A percentile compares a stretch with the other conserved stretches of the same genome.
Evolutionary conservation across 1,140 invertebrate genomes (phyloP).

Genomic region (Atta cephalotes): DNA sequence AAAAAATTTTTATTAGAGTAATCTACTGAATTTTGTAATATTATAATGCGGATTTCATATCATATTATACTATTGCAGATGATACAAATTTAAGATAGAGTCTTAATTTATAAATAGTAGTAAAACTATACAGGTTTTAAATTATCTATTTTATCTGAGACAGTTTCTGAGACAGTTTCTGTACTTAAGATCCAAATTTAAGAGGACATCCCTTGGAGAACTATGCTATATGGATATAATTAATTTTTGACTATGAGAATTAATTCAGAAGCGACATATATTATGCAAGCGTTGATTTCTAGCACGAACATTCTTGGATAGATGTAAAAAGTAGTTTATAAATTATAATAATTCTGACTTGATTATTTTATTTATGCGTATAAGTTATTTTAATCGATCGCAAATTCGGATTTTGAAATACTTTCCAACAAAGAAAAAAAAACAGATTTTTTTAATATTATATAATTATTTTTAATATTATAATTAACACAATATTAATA

Average conservation of each 20-base stretch:
- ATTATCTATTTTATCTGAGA: too few relatives aligned
- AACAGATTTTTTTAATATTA: constrained; percentile 4
- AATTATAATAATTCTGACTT: not conserved
- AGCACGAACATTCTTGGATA: not conserved
- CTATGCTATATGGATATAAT: not conserved
- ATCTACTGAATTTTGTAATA: too few relatives aligned
- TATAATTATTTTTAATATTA: not conserved
- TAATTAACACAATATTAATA: not conserved
- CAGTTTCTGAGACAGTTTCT: too few relatives aligned
- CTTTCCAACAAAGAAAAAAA: not conserved
- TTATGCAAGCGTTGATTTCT: not conserved
- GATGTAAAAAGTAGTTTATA: not conserved
- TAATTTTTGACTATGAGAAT: not conserved
- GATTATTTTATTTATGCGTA: not conserved
- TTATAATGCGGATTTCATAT: not conserved
- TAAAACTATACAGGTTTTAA: not conserved
- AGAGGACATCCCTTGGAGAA: too few relatives aligned
- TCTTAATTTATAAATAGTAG: not conserved
- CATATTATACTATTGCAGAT: not conserved
- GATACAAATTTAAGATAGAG: not conserved
- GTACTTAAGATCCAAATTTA: too few relatives aligned
- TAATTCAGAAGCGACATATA: not conserved
- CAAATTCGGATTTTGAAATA: not conserved
- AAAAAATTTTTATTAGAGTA: too few relatives aligned
- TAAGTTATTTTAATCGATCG: not conserved